These are phyloP conservation scores for Zoanthus sociatus DNA, from an alignment of 92 coral and sea anemone genomes.

Conservation along the genomic window DNA sequence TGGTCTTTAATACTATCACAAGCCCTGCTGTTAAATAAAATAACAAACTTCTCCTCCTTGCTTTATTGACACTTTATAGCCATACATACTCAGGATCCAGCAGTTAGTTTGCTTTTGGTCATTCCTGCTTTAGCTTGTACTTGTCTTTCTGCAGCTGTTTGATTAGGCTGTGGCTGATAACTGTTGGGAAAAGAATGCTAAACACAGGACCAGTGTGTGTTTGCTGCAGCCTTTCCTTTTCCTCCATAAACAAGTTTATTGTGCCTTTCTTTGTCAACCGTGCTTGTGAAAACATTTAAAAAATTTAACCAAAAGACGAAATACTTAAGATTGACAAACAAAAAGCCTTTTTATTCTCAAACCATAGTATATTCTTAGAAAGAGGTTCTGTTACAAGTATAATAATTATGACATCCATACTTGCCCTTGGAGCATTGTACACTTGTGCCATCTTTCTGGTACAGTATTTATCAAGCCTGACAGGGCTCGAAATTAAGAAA, in stretches of 20 bases:
- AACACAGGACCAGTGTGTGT: not conserved
- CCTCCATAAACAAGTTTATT: not conserved
- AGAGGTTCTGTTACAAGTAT: not conserved
- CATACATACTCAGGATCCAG: not conserved
- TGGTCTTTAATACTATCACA: not conserved
- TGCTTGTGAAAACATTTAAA: not conserved
- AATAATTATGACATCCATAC: not conserved
- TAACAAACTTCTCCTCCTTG: not conserved
- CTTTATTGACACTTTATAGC: conserved; percentile 2
- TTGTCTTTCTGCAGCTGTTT: not conserved
- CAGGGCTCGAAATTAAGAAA: too few relatives aligned
- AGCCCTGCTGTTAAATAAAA: not conserved
- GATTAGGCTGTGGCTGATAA: not conserved
- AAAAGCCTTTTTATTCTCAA: not conserved
- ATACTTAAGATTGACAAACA: not conserved
- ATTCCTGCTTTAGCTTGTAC: not conserved
- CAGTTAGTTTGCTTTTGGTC: conserved; percentile 4
- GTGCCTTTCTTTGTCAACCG: not conserved
- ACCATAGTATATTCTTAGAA: not conserved
- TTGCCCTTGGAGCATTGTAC: not conserved
- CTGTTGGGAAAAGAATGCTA: not conserved
- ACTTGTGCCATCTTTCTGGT: not conserved
- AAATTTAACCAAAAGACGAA: not conserved
- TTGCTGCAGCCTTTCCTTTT: not conserved
- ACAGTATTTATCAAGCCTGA: not conserved